Conservation (phyloP, 64 coral and sea anemone genomes). For the Dendronephthya gigantea region DNA sequence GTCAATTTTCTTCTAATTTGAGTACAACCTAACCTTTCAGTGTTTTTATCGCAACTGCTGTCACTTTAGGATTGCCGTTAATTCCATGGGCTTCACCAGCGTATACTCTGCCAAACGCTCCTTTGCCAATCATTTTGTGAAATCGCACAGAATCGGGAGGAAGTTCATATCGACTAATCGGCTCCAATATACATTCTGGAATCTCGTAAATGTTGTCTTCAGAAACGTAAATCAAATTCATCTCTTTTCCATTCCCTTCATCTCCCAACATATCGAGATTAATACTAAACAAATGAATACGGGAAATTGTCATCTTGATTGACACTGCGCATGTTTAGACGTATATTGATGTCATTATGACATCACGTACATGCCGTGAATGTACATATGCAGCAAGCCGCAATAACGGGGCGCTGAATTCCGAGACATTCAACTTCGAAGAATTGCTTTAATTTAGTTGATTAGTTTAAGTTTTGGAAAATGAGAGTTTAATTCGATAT, state of each 20-base stretch:
- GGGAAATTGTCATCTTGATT: no score
- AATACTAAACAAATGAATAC: background rate
- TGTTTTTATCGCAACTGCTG: background rate
- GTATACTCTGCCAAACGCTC: background rate
- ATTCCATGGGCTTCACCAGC: background rate
- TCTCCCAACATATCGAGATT: background rate
- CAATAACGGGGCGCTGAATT: no score
- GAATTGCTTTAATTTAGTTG: no score
- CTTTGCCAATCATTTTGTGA: background rate
- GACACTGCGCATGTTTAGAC: no score
- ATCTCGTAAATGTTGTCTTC: background rate
- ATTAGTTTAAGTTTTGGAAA: no score
- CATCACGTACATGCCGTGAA: no score
- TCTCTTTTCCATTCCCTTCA: background rate
- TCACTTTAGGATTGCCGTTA: background rate
- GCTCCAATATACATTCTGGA: background rate
- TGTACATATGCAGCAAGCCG: no score
- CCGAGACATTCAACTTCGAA: no score
- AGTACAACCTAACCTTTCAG: background rate
- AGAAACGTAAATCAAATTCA: background rate
- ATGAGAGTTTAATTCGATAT: no score
- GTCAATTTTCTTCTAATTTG: no score
- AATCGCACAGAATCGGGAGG: background rate
- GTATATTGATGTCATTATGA: no score
- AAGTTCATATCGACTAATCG: background rate